Conservation (phyloP, 2,888 invertebrate species). For the Tyria jacobaeae region DNA sequence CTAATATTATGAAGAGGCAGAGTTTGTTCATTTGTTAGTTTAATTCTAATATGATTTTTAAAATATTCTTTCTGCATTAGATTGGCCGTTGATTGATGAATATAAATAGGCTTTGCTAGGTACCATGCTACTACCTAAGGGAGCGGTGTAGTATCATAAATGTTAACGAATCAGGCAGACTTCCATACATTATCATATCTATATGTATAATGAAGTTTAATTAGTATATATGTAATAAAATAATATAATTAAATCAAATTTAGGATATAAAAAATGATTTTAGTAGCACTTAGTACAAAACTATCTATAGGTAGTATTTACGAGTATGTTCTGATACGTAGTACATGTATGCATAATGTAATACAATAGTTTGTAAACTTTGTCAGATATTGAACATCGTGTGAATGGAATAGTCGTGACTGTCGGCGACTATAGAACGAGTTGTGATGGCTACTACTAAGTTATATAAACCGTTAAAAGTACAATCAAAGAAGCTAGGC, state of each 20-base stretch:
- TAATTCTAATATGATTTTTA: too few relatives aligned
- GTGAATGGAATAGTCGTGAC: constrained; percentile 11
- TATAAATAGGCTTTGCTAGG: too few relatives aligned
- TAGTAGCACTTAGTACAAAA: background rate
- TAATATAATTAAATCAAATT: background rate
- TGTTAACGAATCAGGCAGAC: too few relatives aligned
- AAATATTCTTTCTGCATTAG: too few relatives aligned
- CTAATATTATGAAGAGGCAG: too few relatives aligned
- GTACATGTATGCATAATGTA: background rate
- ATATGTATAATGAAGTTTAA: too few relatives aligned
- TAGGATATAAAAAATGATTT: background rate
- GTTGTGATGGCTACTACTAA: constrained; percentile 10
- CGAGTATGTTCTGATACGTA: background rate
- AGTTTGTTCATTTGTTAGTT: too few relatives aligned
- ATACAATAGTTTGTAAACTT: constrained; percentile 1
- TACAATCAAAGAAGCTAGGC: background rate
- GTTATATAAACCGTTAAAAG: background rate
- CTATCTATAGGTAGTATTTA: background rate
- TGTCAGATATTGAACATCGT: constrained; percentile 5
- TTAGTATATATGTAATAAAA: too few relatives aligned
- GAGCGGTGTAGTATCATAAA: too few relatives aligned
- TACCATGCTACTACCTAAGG: too few relatives aligned
- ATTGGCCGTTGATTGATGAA: too few relatives aligned
- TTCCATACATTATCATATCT: too few relatives aligned
- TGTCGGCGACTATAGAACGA: constrained; percentile 7